phyloP scores from a whole-genome alignment of 2,797 vertebrate genomes.

The Pagetopsis macropterus region DNA sequence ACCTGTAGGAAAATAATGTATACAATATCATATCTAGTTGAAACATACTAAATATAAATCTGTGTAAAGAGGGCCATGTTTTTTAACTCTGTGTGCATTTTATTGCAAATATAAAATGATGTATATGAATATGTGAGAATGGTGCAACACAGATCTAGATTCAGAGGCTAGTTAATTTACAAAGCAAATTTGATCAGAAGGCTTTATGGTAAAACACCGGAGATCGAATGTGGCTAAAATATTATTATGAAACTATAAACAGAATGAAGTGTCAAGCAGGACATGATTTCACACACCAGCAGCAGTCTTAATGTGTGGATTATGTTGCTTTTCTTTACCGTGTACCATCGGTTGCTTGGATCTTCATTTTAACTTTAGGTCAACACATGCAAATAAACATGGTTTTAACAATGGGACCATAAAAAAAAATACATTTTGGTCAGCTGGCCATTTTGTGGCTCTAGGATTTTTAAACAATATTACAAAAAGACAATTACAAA shows the following conservation, averaged over 20 bases:
- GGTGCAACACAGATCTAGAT: neutral
- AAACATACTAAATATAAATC: too few relatives aligned
- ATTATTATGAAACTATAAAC: neutral
- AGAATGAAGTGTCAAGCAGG: neutral
- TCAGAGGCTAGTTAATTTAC: neutral
- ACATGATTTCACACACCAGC: conserved; percentile 6
- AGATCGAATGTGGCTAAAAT: neutral
- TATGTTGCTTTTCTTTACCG: too few relatives aligned
- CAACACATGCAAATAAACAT: neutral
- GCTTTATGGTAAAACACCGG: too few relatives aligned
- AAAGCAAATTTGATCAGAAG: neutral
- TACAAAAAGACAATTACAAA: neutral
- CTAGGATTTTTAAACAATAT: neutral
- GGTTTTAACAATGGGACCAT: neutral
- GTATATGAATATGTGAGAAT: neutral
- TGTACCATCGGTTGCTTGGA: too few relatives aligned
- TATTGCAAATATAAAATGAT: conserved; percentile 3
- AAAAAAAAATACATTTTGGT: neutral
- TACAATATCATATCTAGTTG: neutral
- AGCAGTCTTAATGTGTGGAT: neutral
- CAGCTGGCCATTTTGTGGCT: neutral
- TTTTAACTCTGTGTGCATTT: neutral
- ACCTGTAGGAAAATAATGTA: too few relatives aligned
- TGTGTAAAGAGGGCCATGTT: neutral
- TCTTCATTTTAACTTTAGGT: too few relatives aligned